Conservation (phyloP, 2,888 invertebrate genomes). For the Hypselothyrea guttata region DNA sequence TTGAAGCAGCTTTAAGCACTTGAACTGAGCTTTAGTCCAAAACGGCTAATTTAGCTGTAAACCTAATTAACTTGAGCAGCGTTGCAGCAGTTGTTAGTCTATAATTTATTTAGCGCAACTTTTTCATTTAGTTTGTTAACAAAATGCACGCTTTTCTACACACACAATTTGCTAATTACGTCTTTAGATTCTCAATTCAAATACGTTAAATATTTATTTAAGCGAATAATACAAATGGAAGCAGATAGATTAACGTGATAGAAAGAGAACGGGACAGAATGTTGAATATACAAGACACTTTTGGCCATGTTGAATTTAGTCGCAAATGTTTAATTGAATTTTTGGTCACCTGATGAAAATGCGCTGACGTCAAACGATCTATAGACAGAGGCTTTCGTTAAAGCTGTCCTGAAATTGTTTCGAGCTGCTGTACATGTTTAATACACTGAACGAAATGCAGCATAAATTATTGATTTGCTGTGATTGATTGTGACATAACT, state of each 20-base stretch:
- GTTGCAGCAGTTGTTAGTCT: not conserved
- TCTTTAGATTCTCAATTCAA: constrained; percentile 60
- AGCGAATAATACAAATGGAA: constrained; percentile 38
- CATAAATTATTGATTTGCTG: no score
- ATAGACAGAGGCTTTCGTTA: not conserved
- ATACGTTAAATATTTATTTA: constrained; percentile 62
- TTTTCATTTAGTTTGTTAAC: not conserved
- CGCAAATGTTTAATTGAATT: constrained; percentile 68
- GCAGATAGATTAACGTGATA: no score
- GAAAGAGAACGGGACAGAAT: no score
- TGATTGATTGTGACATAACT: no score
- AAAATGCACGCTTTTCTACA: no score
- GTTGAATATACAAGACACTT: no score
- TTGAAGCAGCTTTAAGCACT: not conserved
- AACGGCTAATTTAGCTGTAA: no score
- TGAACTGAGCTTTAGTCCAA: not conserved
- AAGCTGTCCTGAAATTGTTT: not conserved
- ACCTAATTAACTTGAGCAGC: not conserved
- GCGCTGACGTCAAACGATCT: constrained; percentile 39
- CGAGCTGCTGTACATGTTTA: not conserved
- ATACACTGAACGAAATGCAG: no score
- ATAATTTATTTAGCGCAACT: no score
- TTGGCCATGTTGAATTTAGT: constrained; percentile 9
- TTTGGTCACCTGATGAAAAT: constrained; percentile 40
- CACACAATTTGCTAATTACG: constrained; percentile 33